These are phyloP conservation scores for Myiozetetes cayanensis DNA, from an alignment of 2,113 vertebrate species.

Conservation along the genomic window DNA sequence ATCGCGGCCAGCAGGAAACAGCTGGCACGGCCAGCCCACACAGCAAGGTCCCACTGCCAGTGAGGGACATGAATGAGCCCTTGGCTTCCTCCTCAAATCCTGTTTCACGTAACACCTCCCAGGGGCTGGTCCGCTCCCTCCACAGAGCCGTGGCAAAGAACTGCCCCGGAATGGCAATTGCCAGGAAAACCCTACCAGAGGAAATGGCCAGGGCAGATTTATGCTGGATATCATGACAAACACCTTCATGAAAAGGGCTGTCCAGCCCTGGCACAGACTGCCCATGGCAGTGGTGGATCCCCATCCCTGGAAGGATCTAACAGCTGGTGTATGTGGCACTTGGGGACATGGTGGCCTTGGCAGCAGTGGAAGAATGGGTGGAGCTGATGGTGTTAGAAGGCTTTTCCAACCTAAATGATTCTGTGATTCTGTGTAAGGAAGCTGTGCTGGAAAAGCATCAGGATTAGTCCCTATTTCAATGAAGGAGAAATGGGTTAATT, in stretches of 20 bases:
- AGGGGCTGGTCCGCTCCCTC: rapidly evolving
- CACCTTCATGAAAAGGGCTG: neutral
- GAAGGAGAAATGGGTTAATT: neutral
- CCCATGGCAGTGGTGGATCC: no score
- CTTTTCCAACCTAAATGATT: neutral
- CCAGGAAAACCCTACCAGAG: neutral
- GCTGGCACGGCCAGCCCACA: neutral
- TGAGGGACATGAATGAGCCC: neutral
- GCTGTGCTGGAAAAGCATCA: neutral
- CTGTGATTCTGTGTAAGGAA: neutral
- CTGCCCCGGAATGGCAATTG: neutral
- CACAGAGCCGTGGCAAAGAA: rapidly evolving
- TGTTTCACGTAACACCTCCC: rapidly evolving
- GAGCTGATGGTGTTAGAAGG: neutral
- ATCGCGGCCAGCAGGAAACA: neutral
- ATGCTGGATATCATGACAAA: neutral
- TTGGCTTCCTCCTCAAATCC: neutral
- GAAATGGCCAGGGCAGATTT: neutral
- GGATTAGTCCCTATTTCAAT: neutral
- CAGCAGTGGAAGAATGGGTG: neutral
- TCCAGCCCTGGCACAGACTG: neutral
- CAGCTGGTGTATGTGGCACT: neutral
- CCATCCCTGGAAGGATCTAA: neutral
- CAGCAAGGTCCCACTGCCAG: rapidly evolving
- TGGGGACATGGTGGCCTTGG: neutral